These are phyloP conservation scores for Acanthornis magna DNA, from an alignment of 2,797 vertebrate genomes.

Conservation along the genomic window DNA sequence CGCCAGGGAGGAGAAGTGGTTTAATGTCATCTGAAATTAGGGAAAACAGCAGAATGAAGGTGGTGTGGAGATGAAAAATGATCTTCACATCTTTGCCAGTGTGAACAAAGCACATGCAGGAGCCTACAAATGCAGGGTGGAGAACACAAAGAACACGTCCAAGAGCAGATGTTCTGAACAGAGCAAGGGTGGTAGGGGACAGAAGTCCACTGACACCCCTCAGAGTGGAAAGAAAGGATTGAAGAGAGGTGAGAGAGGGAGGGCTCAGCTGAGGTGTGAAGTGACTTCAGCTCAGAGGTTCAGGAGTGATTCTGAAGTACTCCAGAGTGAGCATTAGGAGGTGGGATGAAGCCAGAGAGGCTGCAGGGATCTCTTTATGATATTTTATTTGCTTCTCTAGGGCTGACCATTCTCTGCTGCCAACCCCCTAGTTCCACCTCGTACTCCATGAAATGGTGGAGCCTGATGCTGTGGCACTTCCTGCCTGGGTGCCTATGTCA, in stretches of 20 bases:
- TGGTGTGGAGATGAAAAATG: background rate
- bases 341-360: background rate
- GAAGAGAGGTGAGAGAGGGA: background rate
- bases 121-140: accelerated
- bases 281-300: background rate
- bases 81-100: background rate
- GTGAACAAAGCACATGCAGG: background rate
- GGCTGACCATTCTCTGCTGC: background rate
- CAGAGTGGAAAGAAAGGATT: background rate
- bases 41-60: background rate
- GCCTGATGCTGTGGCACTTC: background rate
- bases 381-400: background rate
- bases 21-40: background rate
- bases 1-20: background rate
- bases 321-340: background rate
- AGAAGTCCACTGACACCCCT: background rate
- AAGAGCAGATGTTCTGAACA: accelerated
- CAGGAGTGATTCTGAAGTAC: background rate
- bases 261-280: background rate
- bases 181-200: background rate
- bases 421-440: background rate
- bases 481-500: background rate
- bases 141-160: accelerated
- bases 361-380: background rate
- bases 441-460: background rate